Percentiles rank a stretch among this genome's conserved stretches.
These are phyloP conservation scores for Drosophila helvetica DNA, from an alignment of 2,888 invertebrate species.

Conservation along the genomic window DNA sequence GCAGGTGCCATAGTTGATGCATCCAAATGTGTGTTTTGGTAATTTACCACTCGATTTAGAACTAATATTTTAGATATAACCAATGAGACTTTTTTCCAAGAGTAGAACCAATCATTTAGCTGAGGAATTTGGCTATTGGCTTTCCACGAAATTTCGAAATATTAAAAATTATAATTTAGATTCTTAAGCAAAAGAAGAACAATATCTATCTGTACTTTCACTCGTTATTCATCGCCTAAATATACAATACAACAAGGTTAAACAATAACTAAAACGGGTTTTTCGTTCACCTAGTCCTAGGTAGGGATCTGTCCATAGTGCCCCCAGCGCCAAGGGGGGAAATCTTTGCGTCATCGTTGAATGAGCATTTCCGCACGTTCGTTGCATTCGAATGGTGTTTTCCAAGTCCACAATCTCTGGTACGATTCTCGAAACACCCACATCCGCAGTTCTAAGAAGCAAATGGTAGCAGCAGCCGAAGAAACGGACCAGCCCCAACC, in stretches of 20 bases:
- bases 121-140: too few species aligned
- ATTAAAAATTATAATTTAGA: too few species aligned
- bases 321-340: conserved; percentile 15
- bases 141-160: too few species aligned
- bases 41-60: neutral
- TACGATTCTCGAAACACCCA: conserved; percentile 41
- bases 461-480: conserved; percentile 68
- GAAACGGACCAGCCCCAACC: conserved; percentile 30
- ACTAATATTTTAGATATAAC: too few species aligned
- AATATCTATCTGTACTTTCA: too few species aligned
- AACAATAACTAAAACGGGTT: neutral
- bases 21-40: conserved; percentile 2
- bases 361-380: conserved; percentile 78
- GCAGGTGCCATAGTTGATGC: conserved; percentile 50
- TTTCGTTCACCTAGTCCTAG: conserved; percentile 4
- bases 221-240: too few species aligned
- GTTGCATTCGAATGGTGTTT: conserved; percentile 55
- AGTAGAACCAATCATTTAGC: too few species aligned
- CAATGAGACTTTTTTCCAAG: too few species aligned
- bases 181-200: too few species aligned
- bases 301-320: conserved; percentile 12
- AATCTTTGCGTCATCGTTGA: conserved; percentile 46
- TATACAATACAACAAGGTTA: too few species aligned
- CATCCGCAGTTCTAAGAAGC: conserved; percentile 82
- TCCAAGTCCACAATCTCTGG: conserved; percentile 51